phyloP scores from a whole-genome alignment of 1,140 invertebrate genomes.

The Bombus pascuorum region DNA sequence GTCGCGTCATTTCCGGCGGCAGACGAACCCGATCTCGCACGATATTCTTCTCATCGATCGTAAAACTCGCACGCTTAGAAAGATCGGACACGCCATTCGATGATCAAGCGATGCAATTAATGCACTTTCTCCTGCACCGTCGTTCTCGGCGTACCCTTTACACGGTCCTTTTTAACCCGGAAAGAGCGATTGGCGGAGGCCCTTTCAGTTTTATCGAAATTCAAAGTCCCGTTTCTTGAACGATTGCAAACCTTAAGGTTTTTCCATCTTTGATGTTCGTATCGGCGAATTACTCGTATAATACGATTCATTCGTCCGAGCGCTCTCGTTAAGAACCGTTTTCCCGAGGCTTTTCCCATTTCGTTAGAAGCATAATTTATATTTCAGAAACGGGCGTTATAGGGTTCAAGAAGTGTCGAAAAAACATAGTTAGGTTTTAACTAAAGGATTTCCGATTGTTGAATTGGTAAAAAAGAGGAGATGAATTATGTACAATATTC shows the following conservation, averaged over 20 bases:
- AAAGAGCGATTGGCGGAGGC: neutral
- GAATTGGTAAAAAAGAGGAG: no score
- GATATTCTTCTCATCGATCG: constrained; percentile 30
- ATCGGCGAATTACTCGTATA: neutral
- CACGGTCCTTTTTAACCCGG: no score
- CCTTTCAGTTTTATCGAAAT: neutral
- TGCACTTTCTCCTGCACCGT: neutral
- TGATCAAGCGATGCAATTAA: constrained; percentile 12
- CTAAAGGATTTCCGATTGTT: no score
- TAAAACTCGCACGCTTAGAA: neutral
- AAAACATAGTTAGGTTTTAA: no score
- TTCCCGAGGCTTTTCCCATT: neutral
- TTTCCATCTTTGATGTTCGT: neutral
- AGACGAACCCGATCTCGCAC: constrained; percentile 7
- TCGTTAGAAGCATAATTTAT: no score
- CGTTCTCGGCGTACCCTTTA: neutral
- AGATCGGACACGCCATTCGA: neutral
- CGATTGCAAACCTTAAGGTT: neutral
- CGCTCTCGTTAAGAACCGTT: neutral
- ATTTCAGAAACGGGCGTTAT: no score
- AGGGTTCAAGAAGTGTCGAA: no score
- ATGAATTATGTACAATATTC: no score
- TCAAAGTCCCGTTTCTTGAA: neutral
- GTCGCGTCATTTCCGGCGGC: constrained; percentile 15
- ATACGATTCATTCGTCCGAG: neutral